Evolutionary conservation across 2,797 vertebrate species (phyloP), one percentile per base, ranked within the genome.

Genomic region (Molossus alvarezi): DNA sequence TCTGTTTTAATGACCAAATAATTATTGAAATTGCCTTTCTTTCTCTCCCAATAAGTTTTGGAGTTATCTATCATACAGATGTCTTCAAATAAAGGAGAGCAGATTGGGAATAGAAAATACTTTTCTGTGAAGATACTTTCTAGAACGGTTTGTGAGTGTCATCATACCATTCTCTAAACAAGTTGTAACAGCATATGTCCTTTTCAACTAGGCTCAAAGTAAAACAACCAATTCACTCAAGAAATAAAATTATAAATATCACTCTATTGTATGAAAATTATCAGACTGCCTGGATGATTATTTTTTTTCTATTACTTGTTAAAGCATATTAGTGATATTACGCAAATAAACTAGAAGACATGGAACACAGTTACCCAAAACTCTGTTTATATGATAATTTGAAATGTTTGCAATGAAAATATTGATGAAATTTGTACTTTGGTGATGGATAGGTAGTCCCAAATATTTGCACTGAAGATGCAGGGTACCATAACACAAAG

Each of bases 201-300:
- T 95, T 86, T 73, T 85, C n/a, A 88, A 17, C 18, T 9, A 82
- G 9, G 17, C 6, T 64, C 21, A 79, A 79, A 48, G 23, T 60
- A 60, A 97, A 93, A 57, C 23, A 93, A 62, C 65, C 12, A 69
- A 75, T 76, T 95, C 41, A 82, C 21, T 88, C 37, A 85, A 41
- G 3, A 75, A 92, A 67, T 79, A 48, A 69, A 90, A 88, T 90
- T 67, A 67, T 73, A 96, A 92, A 55, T 93, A 91, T 64, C 23
- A 73, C 5, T 67, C 2, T 83, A 57, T 91, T 81, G 1, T 53
- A 53, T 76, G 27, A 75, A 91, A 86, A 82, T 64, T 15, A 77
- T 86, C 69, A 79, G 12, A 62, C 25, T 86, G 6, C n/a, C 9
- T 57, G 41, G 1, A 2, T 82, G 2, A 71, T 25, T 57, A 55